Percentiles rank a stretch among this genome's conserved stretches.
Evolutionary conservation across 1,140 invertebrate species (phyloP).

Genomic region (Scaptomyza hsui): DNA sequence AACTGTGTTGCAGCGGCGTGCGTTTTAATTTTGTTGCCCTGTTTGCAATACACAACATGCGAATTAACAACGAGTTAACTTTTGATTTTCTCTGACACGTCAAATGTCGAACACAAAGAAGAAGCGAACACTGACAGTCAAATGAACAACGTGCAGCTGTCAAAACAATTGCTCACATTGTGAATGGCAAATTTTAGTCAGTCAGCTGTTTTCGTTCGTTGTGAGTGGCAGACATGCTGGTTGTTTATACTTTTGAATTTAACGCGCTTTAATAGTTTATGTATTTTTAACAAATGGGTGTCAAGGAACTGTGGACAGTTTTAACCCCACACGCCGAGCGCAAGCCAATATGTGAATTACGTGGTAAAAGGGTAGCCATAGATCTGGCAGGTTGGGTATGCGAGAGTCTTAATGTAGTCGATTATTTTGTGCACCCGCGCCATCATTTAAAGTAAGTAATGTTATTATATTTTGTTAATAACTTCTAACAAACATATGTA

Average conservation of each 20-base stretch:
- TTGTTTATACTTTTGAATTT: conserved; percentile 8
- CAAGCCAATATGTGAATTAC: conserved; percentile 89
- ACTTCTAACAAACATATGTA: neutral
- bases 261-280: conserved; percentile 7
- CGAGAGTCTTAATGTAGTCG: conserved; percentile 90
- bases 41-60: conserved; percentile 41
- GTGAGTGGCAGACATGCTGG: neutral
- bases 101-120: conserved; percentile 52
- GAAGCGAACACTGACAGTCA: conserved; percentile 51
- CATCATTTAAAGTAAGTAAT: conserved; percentile 89
- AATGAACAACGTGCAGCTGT: conserved; percentile 28
- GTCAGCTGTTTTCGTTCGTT: conserved; percentile 11
- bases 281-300: conserved; percentile 86
- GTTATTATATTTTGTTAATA: neutral
- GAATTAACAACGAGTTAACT: conserved; percentile 45
- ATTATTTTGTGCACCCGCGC: conserved; percentile 88
- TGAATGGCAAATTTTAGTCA: neutral
- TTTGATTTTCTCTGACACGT: conserved; percentile 70
- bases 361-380: conserved; percentile 90
- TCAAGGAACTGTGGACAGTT: conserved; percentile 91
- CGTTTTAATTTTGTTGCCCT: conserved; percentile 49
- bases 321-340: conserved; percentile 89
- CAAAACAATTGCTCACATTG: conserved; percentile 34
- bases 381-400: conserved; percentile 93
- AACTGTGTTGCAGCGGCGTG: conserved; percentile 45